Base-by-base conservation (phyloP, 64 coral and sea anemone genomes). In the Stichodactyla mertensii region DNA sequence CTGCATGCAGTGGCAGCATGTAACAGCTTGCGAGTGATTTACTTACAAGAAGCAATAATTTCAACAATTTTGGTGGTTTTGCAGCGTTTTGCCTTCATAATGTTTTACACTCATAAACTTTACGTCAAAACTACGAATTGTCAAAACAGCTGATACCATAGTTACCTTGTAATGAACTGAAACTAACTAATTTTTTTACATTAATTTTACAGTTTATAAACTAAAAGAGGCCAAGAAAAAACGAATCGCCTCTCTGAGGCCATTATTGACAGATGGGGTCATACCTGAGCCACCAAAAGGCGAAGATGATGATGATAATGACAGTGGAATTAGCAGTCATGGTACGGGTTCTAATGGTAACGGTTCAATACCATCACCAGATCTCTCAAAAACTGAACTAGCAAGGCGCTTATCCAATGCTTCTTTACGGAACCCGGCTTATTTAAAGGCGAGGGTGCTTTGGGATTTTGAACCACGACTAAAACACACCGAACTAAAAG, bases 341-440 rank as follows among this genome's bases (percentile, higher is more conserved):
- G 71, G 77, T 4, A 83, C 88, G 0, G 70, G 78, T n/a, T 74
- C 69, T 11, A 89, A 66, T 52, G 28, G 26, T 54, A 77, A 87
- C 31, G 88, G 91, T 1, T 80, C 86, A 23, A 71, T 89, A 51
- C 79, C 91, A 26, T 78, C 91, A 45, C 88, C 94, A 52, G 85
- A 96, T 85, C 57, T 95, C 5, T 87, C 93, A 53, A 95, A 95
- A 92, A 92, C 93, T 77, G 93, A 95, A 78, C 84, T 95, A 6
- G 87, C 90, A n/a, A 81, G 71, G 19, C 84, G 67, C 10, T 81
- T 95, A n/a, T 77, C 84, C 6, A 57, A 64, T 9, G 87, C 93
- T 10, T 86, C 89, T 20, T 45, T 69, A 2, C 8, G 55, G 20
- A 36, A 87, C 31, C 93, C 89, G 0, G 93, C 86, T 15, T 71